Evolutionary conservation across 2,797 vertebrate genomes (phyloP), one percentile per base, ranked within the genome.

Genomic region (Tauraco hartlaubi): DNA sequence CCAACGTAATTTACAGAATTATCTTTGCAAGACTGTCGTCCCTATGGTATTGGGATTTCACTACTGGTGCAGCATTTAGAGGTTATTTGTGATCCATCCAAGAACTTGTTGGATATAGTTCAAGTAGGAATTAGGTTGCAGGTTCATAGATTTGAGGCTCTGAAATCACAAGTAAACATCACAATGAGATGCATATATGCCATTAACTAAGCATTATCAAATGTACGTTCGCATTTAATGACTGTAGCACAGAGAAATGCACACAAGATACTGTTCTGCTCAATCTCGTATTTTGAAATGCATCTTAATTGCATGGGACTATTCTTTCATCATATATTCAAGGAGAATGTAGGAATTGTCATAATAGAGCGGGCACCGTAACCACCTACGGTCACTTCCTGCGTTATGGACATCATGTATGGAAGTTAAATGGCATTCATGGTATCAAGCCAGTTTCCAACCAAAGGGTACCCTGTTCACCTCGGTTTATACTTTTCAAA

Each of bases 401-500:
- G n/a, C 19, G 4, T 22, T 21, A 16, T 0, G 16, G 55, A 16
- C 37, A 55, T 21, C 4, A 2, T 4, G 2, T 16, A 44, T 8
- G 2, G 2, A 35, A 69, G 28, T 43, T 52, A 56, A 51, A 68
- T 13, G 7, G 23, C 11, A 12, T 55, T 73, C 7, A 4, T 9
- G 17, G 9, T 46, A 37, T 11, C 41, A 41, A 39, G n/a, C n/a
- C 3, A 2, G 35, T 54, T 67, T 67, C 77, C 46, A 59, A 29
- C 11, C 13, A 37, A 69, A 72, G 23, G 5, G 8, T 12, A 31
- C 18, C 20, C 21, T 33, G 15, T 33, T 86, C 39, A 55, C n/a
- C 58, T 64, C 15, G 15, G 51, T 66, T 75, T 43, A 25, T 22
- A 33, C n/a, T 55, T 82, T 18, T 15, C 44, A 46, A 35, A 83